A percentile compares a stretch with the other conserved stretches of the same genome.
Conservation (phyloP, 2,113 vertebrate species). For the Planiliza haematocheilus region DNA sequence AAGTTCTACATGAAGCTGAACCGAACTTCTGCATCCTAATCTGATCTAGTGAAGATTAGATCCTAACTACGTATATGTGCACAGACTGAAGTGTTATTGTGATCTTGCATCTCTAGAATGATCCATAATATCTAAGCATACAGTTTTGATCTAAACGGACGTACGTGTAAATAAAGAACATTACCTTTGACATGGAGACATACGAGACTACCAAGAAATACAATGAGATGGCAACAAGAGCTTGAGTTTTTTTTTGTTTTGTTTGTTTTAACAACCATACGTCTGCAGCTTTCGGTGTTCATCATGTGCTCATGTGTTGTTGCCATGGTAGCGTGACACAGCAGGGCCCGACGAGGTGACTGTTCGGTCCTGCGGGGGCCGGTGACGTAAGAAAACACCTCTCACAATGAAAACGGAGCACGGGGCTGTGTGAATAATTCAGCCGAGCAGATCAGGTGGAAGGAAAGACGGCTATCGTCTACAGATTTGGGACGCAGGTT, state of each 20-base stretch:
- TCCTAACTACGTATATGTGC: too few relatives aligned
- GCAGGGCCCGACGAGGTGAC: constrained; percentile 55
- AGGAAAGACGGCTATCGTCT: constrained; percentile 32
- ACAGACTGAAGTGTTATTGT: too few relatives aligned
- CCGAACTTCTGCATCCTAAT: too few relatives aligned
- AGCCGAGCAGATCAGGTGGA: constrained; percentile 67
- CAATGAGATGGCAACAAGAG: background rate
- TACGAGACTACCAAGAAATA: background rate
- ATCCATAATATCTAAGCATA: too few relatives aligned
- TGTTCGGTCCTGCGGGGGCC: constrained; percentile 32
- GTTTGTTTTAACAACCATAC: background rate
- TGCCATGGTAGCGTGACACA: constrained; percentile 72
- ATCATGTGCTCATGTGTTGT: constrained; percentile 54
- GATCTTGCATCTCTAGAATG: too few relatives aligned
- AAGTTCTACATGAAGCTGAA: too few relatives aligned
- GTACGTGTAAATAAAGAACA: too few relatives aligned
- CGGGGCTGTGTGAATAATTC: constrained; percentile 75
- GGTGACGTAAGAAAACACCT: constrained; percentile 65
- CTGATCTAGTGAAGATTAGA: too few relatives aligned
- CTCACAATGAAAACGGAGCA: constrained; percentile 68
- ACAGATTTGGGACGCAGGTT: constrained; percentile 12
- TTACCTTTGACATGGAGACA: too few relatives aligned
- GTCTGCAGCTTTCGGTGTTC: background rate
- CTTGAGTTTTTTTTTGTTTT: background rate
- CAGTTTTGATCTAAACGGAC: too few relatives aligned